Base-by-base conservation (phyloP, 2,888 invertebrate species). In the Euplexia lucipara region DNA sequence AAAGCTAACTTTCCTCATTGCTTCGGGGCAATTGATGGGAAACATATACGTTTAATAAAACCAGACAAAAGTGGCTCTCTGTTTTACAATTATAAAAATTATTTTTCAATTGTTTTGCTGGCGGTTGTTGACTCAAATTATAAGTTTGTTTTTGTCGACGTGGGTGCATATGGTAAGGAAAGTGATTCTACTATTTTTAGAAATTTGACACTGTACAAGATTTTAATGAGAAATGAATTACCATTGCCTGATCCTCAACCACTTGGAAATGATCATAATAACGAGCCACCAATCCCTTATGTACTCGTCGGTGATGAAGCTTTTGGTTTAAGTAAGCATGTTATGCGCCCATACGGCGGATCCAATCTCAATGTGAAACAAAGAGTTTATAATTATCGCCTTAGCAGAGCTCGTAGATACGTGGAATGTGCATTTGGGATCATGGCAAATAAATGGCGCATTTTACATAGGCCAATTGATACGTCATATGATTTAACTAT, bases 141-240 rank as follows among this genome's bases (percentile, higher is more conserved):
- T 45, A 72, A 61, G 35, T 75, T 72, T 48, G 47, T 57, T 44
- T 66, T 37, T 60, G 60, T 66, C 49, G 60, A 66, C 60, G 39
- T 66, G n/a, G n/a, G n/a, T n/a, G n/a, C n/a, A n/a, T n/a, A n/a
- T n/a, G n/a, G n/a, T n/a, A n/a, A n/a, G n/a, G 37, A 72, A 58
- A 49, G 70, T 56, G 67, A 70, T 62, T 70, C 70, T 41, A 78
- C 69, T 26, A 57, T 67, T 57, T 67, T 67, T 42, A 51, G 42
- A 42, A 66, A 66, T 70, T 76, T 71, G 54, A 72, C 53, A 61
- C 70, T 78, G 32, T 79, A 76, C 72, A 60, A 78, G 70, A 48
- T 71, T 53, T 59, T 78, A 66, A 79, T 75, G 61, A 62, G 54
- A 57, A 59, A 59, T 51, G 47, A 69, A 44, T 44, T 60, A 48